Conservation (phyloP, 2,113 vertebrate genomes). For the Gorsachius goisagi region DNA sequence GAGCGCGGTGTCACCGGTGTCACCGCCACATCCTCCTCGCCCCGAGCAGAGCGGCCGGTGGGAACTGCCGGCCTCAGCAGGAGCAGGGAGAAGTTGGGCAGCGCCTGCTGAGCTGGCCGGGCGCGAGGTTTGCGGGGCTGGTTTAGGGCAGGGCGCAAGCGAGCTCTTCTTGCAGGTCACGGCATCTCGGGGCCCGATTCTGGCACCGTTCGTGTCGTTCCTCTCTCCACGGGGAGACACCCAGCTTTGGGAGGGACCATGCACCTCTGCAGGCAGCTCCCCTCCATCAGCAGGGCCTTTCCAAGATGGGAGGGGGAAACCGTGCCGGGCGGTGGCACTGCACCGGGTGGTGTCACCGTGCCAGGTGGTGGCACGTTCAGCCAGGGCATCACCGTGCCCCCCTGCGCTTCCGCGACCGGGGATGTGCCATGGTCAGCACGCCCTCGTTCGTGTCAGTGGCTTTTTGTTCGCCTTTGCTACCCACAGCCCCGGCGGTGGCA, state of each 20-base stretch:
- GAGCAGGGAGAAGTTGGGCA: neutral
- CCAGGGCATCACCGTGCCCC: no score
- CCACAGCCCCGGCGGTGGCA: neutral
- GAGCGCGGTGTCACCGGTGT: neutral
- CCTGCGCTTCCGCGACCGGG: no score
- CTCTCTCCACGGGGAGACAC: no score
- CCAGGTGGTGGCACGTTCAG: no score
- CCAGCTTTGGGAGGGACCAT: no score
- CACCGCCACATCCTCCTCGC: neutral
- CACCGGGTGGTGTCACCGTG: no score
- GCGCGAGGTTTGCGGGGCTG: neutral
- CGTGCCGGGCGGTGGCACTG: no score
- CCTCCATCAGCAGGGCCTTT: no score
- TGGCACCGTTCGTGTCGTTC: fast-evolving
- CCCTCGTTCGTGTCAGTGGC: fast-evolving
- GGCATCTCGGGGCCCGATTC: fast-evolving
- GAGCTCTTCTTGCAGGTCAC: fast-evolving
- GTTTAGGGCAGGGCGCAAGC: neutral
- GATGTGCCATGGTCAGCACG: no score
- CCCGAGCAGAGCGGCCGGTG: fast-evolving
- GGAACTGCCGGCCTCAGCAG: neutral
- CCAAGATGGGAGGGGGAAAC: no score
- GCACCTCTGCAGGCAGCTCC: no score
- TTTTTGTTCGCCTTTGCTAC: neutral
- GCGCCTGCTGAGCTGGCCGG: neutral